Percentiles rank a stretch among this genome's conserved stretches.
Conservation (phyloP, 2,113 vertebrate genomes). For the Passerina amoena region DNA sequence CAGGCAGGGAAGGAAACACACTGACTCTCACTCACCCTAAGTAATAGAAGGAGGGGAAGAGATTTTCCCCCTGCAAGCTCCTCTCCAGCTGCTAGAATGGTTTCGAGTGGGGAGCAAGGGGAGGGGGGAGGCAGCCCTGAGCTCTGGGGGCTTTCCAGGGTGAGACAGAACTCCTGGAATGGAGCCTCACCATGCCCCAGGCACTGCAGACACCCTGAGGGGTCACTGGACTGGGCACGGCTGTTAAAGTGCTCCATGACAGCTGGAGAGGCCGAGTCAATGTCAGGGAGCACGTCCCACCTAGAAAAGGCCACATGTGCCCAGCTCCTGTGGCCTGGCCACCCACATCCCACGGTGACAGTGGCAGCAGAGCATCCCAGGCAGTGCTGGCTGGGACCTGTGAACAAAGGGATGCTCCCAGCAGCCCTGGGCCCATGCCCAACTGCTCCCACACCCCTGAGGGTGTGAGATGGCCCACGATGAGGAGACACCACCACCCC, state of each 20-base stretch:
- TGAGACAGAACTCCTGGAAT: neutral
- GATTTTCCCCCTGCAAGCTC: neutral
- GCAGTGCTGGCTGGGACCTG: neutral
- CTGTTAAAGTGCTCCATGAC: neutral
- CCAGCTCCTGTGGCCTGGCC: accelerated
- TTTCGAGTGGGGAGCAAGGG: accelerated
- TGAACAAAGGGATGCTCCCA: neutral
- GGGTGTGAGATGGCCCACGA: accelerated
- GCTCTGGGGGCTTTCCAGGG: neutral
- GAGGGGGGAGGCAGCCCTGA: neutral
- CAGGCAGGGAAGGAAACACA: neutral
- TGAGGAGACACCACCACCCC: neutral
- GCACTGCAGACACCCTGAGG: neutral
- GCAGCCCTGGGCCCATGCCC: neutral
- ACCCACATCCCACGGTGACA: neutral
- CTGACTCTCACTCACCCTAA: neutral
- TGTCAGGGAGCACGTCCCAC: neutral
- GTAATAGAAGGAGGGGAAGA: neutral
- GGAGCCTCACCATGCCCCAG: neutral
- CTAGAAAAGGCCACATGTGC: neutral
- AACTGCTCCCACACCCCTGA: neutral
- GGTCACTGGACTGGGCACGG: neutral
- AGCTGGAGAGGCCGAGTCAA: neutral
- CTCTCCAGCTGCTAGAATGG: neutral
- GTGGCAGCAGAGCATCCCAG: neutral